These are phyloP conservation scores for Drosophila ochracea DNA, from an alignment of 2,888 invertebrate genomes.

Conservation along the genomic window DNA sequence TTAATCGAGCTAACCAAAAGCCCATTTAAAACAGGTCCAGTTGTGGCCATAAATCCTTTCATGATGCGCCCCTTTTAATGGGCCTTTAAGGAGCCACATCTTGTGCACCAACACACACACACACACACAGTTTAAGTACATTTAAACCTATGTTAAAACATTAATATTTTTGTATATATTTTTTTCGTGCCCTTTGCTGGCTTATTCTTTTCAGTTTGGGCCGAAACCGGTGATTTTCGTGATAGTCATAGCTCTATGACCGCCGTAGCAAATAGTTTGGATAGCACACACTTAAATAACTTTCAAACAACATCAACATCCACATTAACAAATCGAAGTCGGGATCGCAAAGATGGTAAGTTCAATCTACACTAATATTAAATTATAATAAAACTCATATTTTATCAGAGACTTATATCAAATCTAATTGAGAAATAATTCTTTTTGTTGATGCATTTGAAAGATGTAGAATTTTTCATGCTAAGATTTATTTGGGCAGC, in stretches of 20 bases:
- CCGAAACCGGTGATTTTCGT: constrained; percentile 94
- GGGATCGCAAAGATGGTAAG: constrained; percentile 87
- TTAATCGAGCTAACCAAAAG: constrained; percentile 77
- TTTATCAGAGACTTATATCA: background rate
- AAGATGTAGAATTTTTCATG: background rate
- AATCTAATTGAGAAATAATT: background rate
- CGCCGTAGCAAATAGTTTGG: constrained; percentile 88
- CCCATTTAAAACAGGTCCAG: constrained; percentile 62
- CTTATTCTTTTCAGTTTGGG: constrained; percentile 91
- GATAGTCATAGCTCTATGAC: constrained; percentile 91
- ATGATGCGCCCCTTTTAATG: constrained; percentile 81
- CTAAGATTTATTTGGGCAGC: background rate
- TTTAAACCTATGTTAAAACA: constrained; percentile 72
- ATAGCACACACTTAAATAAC: constrained; percentile 89
- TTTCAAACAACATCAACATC: constrained; percentile 88
- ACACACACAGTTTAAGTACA: constrained; percentile 17
- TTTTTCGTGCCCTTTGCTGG: constrained; percentile 73
- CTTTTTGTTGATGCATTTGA: background rate
- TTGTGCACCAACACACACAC: constrained; percentile 7
- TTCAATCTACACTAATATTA: constrained; percentile 46
- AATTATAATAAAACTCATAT: background rate
- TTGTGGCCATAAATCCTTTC: constrained; percentile 84
- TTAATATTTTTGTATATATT: constrained; percentile 79
- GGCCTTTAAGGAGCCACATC: constrained; percentile 74
- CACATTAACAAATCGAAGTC: constrained; percentile 89